A percentile compares a stretch with the other conserved stretches of the same genome.
These are phyloP conservation scores for Scarus forsteni DNA, from an alignment of 2,797 vertebrate species.

Conservation along the genomic window DNA sequence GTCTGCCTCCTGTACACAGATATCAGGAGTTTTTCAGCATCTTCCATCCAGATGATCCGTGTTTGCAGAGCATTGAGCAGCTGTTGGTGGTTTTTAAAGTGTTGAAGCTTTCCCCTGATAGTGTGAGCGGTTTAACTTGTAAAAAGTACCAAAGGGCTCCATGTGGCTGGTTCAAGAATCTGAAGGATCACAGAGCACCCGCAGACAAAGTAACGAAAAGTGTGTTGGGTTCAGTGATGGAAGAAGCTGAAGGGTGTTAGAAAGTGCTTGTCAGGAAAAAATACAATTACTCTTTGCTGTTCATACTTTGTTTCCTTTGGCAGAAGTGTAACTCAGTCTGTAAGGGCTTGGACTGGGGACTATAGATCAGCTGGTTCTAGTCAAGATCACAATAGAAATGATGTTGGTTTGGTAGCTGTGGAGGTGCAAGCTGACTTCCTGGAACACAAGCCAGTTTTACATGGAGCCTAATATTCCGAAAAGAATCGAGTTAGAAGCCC, in stretches of 20 bases:
- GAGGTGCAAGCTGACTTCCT: no score
- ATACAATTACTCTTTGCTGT: no score
- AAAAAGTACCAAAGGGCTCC: slow-evolving; percentile 49
- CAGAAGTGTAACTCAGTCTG: no score
- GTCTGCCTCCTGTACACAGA: slow-evolving; percentile 26
- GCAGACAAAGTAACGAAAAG: slow-evolving; percentile 20
- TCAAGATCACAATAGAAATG: no score
- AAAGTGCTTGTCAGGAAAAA: no score
- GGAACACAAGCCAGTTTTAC: no score
- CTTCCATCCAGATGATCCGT: slow-evolving; percentile 73
- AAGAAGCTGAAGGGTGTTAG: not conserved
- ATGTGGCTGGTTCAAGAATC: slow-evolving; percentile 31
- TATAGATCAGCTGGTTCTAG: no score
- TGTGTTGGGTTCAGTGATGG: not conserved
- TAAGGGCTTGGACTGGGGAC: no score
- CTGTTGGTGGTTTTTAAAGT: slow-evolving; percentile 52
- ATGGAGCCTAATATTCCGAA: no score
- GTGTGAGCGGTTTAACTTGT: slow-evolving; percentile 58
- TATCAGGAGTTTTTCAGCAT: slow-evolving; percentile 48
- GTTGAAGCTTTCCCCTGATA: slow-evolving; percentile 40
- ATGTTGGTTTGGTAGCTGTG: no score
- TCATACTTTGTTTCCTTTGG: no score
- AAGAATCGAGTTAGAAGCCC: no score
- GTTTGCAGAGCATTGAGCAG: slow-evolving; percentile 47
- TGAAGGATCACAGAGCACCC: slow-evolving; percentile 40